Percentiles rank a stretch among this genome's conserved stretches.
These are phyloP conservation scores for Peromyscus attwateri DNA, from an alignment of 2,797 vertebrate genomes.

Conservation along the genomic window DNA sequence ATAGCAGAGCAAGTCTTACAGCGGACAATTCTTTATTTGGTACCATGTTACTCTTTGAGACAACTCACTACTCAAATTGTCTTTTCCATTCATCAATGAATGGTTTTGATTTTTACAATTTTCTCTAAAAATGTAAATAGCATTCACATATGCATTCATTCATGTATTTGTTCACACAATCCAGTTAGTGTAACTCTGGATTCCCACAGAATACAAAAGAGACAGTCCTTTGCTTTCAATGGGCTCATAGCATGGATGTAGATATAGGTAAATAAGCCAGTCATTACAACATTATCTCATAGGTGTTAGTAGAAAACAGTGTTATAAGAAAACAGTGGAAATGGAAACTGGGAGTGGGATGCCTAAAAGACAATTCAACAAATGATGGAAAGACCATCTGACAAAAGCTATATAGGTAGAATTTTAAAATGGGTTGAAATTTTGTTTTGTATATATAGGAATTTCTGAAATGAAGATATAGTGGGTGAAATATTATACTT, in stretches of 20 bases:
- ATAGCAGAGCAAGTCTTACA: background rate
- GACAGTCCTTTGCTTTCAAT: background rate
- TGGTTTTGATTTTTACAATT: background rate
- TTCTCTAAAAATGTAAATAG: background rate
- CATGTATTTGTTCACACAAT: background rate
- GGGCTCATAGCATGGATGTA: background rate
- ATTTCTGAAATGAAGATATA: background rate
- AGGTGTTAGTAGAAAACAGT: background rate
- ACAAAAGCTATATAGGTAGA: background rate
- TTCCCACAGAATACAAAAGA: background rate
- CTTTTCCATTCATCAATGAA: conserved; percentile 17
- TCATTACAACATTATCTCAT: background rate
- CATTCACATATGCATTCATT: background rate
- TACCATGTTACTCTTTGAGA: background rate
- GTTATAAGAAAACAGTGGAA: background rate
- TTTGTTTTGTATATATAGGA: background rate
- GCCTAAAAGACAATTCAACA: background rate
- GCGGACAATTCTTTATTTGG: background rate
- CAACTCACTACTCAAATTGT: background rate
- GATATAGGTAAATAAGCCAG: background rate
- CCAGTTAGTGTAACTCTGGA: background rate
- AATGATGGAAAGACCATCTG: background rate
- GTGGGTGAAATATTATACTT: background rate
- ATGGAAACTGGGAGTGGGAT: background rate
- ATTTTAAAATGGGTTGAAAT: conserved; percentile 41